Evolutionary conservation across 2,797 vertebrate genomes (phyloP).

Genomic region (Coregonus ussuriensis): DNA sequence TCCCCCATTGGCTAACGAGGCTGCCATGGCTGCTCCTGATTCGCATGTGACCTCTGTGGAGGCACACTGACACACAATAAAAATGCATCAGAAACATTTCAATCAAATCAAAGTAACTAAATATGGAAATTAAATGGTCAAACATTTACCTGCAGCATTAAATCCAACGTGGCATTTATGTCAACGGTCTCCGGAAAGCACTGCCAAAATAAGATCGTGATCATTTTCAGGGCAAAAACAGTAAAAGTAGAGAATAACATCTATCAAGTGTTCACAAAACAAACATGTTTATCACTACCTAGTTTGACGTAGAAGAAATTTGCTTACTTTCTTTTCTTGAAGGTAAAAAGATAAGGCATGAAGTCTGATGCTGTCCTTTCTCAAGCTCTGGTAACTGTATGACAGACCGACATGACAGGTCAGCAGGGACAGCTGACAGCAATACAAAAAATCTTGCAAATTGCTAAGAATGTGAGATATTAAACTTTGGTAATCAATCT

Average conservation of each 20-base stretch:
- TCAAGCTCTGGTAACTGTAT: slow-evolving; percentile 62
- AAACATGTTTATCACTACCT: background rate
- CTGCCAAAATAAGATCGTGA: slow-evolving; percentile 34
- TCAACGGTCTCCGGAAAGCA: slow-evolving; percentile 71
- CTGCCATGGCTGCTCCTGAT: slow-evolving; percentile 68
- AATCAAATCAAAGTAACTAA: background rate
- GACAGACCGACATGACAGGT: slow-evolving; percentile 4
- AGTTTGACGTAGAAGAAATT: background rate
- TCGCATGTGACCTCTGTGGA: slow-evolving; percentile 74
- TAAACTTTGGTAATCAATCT: background rate
- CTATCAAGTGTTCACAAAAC: background rate
- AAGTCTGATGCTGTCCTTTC: slow-evolving; percentile 61
- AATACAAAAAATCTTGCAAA: background rate
- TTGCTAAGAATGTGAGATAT: background rate
- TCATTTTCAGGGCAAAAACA: background rate
- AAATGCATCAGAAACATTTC: slow-evolving; percentile 4
- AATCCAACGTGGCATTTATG: slow-evolving; percentile 66
- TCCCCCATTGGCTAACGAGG: slow-evolving; percentile 72
- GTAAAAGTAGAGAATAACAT: background rate
- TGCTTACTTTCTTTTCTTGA: slow-evolving; percentile 70
- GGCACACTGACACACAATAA: slow-evolving; percentile 57
- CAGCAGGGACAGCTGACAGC: background rate
- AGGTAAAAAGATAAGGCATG: slow-evolving; percentile 72
- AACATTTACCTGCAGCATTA: slow-evolving; percentile 68
- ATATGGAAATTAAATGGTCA: background rate